Base-by-base conservation (phyloP, 2,888 invertebrate species). In the Drosophila neotestacea region DNA sequence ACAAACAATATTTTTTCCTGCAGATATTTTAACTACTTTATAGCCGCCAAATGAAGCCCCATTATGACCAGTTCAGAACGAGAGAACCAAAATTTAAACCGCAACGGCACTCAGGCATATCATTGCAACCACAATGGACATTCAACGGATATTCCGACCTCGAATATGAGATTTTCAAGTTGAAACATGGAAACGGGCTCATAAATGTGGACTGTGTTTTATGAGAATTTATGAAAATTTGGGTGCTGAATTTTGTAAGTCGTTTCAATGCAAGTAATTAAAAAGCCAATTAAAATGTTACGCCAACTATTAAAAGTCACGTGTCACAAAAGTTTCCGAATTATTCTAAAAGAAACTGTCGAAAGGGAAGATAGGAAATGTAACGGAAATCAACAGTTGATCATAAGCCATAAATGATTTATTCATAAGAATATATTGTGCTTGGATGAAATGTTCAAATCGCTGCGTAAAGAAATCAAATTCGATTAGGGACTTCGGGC, bases 51-150 rank as follows among this genome's bases (percentile, higher is more conserved):
- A 71, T 77, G 63, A 63, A 73, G 56, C 36, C 36, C 78, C 78
- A 80, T 80, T 75, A 80, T 59, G 66, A 70, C 44, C 55, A 55
- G 50, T 44, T 34, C 62, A 58, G 44, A 59, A 52, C 52, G 55
- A 65, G 47, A 32, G 47, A 32, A 56, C 59, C 71, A 28, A 39
- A 58, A 42, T 30, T 54, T 28, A 42, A 59, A 67, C 75, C 72
- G 59, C 65, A 84, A 68, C 58, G 70, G 81, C 84, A 81, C 67
- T 84, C 70, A 79, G 65, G 67, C 84, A 78, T 59, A 62, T 55
- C 77, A 50, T 55, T 63, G 47, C 47, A 50, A 62, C 75, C 70
- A 65, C 73, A 80, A 70, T 70, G 42, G 10, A 42, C 42, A n/a
- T 32, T 30, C 44, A 46, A 52, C 60, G 70, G 74, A 58, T 65